Conservation (phyloP, 2,113 vertebrate species). For the Egretta garzetta region DNA sequence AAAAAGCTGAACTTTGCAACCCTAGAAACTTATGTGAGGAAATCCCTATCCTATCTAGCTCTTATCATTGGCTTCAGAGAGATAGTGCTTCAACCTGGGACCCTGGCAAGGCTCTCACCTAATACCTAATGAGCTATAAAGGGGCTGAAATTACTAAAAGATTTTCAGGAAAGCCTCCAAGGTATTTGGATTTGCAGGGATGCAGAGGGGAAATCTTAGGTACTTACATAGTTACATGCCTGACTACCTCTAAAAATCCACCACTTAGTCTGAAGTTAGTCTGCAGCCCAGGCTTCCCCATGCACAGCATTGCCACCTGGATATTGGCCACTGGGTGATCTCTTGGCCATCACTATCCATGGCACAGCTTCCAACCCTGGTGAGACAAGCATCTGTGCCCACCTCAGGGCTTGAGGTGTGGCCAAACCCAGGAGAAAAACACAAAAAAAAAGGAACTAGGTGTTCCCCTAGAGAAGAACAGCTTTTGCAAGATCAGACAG, state of each 20-base stretch:
- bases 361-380: not conserved
- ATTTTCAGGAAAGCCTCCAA: constrained; percentile 8
- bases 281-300: not conserved
- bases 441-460: not conserved
- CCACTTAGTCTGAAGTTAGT: not conserved
- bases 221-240: not conserved
- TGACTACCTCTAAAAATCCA: not conserved
- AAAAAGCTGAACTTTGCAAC: not conserved
- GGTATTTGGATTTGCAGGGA: not conserved
- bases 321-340: not conserved
- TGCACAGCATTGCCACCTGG: not conserved
- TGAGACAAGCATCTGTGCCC: not conserved
- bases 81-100: not conserved
- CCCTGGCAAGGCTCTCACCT: not conserved
- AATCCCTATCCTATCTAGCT: not conserved
- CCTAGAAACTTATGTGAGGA: not conserved
- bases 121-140: not conserved
- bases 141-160: not conserved
- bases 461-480: not conserved
- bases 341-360: not conserved
- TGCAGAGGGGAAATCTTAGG: not conserved
- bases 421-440: not conserved
- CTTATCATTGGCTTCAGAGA: not conserved
- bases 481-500: not conserved
- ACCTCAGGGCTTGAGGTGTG: not conserved